A percentile compares a stretch with the other conserved stretches of the same genome.
Conservation (phyloP, 2,797 vertebrate species). For the Chelonia mydas region DNA sequence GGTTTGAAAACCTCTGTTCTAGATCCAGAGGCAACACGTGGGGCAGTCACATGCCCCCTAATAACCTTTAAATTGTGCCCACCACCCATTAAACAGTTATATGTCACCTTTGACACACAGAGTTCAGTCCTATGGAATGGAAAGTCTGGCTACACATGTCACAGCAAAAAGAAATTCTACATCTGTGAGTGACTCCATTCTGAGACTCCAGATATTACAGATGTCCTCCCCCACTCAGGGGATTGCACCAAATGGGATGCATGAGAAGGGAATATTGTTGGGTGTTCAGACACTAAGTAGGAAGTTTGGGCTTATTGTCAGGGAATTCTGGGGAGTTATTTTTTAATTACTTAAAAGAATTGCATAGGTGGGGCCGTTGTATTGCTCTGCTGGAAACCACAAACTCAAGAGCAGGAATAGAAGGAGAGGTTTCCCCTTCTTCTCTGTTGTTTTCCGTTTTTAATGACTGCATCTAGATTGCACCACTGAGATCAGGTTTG, state of each 20-base stretch:
- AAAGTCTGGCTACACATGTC: background rate
- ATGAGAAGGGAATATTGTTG: background rate
- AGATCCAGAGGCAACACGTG: too few species aligned
- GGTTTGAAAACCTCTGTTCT: too few species aligned
- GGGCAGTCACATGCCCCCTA: too few species aligned
- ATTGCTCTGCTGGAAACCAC: background rate
- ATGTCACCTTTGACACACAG: too few species aligned
- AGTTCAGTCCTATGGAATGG: background rate
- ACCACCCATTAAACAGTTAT: too few species aligned
- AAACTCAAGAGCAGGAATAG: background rate
- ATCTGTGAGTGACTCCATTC: background rate
- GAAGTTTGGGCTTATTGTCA: background rate
- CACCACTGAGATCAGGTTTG: background rate
- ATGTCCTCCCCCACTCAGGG: background rate
- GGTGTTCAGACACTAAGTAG: background rate
- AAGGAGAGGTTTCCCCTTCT: fast-evolving
- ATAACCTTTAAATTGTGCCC: too few species aligned
- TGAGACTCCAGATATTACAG: background rate
- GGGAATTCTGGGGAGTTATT: background rate
- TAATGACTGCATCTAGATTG: background rate
- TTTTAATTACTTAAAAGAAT: background rate
- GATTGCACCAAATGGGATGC: background rate
- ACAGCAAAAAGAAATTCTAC: background rate
- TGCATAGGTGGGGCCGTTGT: background rate
- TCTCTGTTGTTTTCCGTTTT: fast-evolving